Conservation (phyloP, 2,888 invertebrate genomes). For the Macrostomum cliftonense region DNA sequence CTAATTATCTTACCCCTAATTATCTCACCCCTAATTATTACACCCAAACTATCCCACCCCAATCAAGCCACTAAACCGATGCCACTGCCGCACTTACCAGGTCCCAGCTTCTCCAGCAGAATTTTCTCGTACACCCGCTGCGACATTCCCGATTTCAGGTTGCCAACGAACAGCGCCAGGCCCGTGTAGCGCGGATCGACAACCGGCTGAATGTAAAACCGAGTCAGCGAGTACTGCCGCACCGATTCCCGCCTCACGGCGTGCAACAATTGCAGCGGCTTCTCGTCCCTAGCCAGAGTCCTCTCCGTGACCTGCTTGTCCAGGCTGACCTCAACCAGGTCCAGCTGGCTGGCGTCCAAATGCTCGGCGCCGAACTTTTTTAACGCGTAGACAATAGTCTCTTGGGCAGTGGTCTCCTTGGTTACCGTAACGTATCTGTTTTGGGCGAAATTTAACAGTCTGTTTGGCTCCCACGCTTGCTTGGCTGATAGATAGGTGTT, state of each 20-base stretch:
- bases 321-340: conserved; percentile 82
- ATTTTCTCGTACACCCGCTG: conserved; percentile 95
- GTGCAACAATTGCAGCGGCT: conserved; percentile 34
- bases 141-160: conserved; percentile 76
- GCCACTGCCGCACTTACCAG: too few relatives aligned
- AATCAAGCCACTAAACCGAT: too few relatives aligned
- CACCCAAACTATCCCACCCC: too few relatives aligned
- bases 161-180: conserved; percentile 87
- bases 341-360: conserved; percentile 48
- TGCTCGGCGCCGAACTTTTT: conserved; percentile 42
- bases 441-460: neutral
- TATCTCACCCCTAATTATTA: too few relatives aligned
- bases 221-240: conserved; percentile 88
- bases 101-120: conserved; percentile 71
- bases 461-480: too few relatives aligned
- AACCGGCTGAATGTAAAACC: conserved; percentile 90
- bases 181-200: conserved; percentile 95
- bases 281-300: conserved; percentile 24
- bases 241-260: conserved; percentile 54
- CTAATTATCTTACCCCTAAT: too few relatives aligned
- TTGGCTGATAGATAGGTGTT: too few relatives aligned
- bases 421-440: conserved; percentile 50
- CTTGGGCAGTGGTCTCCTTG: conserved; percentile 67
- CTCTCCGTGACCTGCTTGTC: conserved; percentile 32
- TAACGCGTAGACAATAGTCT: conserved; percentile 62